Base-by-base conservation (phyloP, 1,140 invertebrate genomes). In the Adelges cooleyi region DNA sequence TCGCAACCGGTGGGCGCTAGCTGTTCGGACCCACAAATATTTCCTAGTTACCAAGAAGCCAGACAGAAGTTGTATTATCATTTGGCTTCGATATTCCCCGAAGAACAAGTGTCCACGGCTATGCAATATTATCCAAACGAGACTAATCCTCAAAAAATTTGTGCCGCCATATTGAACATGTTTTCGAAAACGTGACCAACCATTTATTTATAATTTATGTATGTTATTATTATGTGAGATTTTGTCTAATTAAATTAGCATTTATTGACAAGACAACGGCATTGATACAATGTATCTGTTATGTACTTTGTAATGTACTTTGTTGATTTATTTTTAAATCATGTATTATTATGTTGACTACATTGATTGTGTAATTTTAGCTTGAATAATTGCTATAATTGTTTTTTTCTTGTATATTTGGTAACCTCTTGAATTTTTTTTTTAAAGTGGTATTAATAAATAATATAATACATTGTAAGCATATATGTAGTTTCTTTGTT, bases 81-180 rank as follows among this genome's bases (percentile, higher is more conserved):
- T 73, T 76, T 95, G 29, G 81, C 86, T 10, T 86, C 84, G 38
- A 84, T 95, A 38, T 95, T 95, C 74, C 90, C 91, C 0, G 87
- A 91, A 72, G 85, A 89, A 66, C 86, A 92, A 73, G 92, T 96
- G 1, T 80, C 82, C 23, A 80, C 85, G 27, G 90, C 86, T 0
- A 89, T 95, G 86, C 81, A 85, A 51, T 73, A 86, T 46, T 86
- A 89, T 76, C 92, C 92, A 1, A 85, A 90, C 29, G 89, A 93
- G 74, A 90, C 84, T 1, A 87, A 94, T 75, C 83, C 90, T 0
- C 85, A 93, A 71, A 86, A 86, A 71, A 88, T 95, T 68, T 95
- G 91, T 77, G 86, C 88, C 36, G 84, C 88, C 65, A 90, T 95
- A 68, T 75, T 94, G 59, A 78, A 80, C 22, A 84, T 87, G 79